phyloP scores from a whole-genome alignment of 53 echinoderm and acorn worm genomes.

The Hippasteria phrygiana region DNA sequence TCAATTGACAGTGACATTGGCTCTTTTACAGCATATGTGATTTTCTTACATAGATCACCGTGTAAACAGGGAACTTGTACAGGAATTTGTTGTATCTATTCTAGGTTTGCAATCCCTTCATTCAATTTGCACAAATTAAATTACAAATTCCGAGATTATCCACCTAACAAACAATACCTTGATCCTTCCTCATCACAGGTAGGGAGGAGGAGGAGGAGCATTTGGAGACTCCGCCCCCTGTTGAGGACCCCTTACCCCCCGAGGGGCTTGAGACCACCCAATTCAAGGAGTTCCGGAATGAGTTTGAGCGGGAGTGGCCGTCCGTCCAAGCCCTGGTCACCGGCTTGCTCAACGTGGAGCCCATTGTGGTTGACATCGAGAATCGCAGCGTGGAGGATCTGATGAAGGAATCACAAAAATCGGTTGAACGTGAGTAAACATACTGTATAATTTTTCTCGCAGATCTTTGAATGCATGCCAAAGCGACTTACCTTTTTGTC shows the following conservation, averaged over 20 bases:
- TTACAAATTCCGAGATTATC: neutral
- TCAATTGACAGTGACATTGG: too few relatives aligned
- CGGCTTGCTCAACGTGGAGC: conserved; percentile 89
- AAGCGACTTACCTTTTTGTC: too few relatives aligned
- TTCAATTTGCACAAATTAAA: too few relatives aligned
- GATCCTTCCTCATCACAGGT: conserved; percentile 19
- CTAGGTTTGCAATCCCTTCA: too few relatives aligned
- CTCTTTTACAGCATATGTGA: too few relatives aligned
- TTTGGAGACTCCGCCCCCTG: conserved; percentile 43
- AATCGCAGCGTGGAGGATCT: conserved; percentile 68
- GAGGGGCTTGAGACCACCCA: conserved; percentile 91
- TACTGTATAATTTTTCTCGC: neutral
- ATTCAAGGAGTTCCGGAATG: conserved; percentile 84
- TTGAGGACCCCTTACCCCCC: conserved; percentile 91
- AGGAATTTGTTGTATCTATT: too few relatives aligned
- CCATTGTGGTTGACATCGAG: conserved; percentile 85
- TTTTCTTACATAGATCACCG: too few relatives aligned
- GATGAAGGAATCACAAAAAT: conserved; percentile 77
- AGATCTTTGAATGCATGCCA: too few relatives aligned
- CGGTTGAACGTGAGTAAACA: conserved; percentile 85
- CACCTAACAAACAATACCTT: neutral
- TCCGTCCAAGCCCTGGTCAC: conserved; percentile 92
- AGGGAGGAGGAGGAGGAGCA: conserved; percentile 74
- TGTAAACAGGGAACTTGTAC: too few relatives aligned
- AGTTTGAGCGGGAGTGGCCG: conserved; percentile 98